Evolutionary conservation across 1,140 invertebrate species (phyloP).

Genomic region (Cepaea nemoralis): DNA sequence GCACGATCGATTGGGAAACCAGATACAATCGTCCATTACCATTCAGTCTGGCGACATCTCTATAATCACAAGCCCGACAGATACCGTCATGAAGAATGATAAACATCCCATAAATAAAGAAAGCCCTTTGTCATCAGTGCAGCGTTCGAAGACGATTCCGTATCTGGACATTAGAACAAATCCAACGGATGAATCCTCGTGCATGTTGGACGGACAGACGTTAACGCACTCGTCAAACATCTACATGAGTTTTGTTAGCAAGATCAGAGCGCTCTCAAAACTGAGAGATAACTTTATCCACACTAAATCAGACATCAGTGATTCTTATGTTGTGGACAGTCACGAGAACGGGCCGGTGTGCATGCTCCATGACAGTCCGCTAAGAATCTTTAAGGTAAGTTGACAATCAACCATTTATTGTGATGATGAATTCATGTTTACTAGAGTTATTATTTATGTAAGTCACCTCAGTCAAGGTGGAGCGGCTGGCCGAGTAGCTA

Average conservation of each 20-base stretch:
- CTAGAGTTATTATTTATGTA: too few relatives aligned
- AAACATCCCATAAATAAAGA: not conserved
- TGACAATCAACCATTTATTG: too few relatives aligned
- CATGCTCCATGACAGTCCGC: not conserved
- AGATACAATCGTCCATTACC: too few relatives aligned
- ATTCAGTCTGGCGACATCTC: not conserved
- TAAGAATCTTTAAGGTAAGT: conserved; percentile 35
- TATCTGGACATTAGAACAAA: not conserved
- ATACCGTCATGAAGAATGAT: not conserved
- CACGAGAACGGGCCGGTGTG: not conserved
- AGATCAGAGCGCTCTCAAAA: not conserved
- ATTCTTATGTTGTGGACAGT: not conserved
- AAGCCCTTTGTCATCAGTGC: not conserved
- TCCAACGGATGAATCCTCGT: not conserved
- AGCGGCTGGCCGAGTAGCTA: too few relatives aligned
- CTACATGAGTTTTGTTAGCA: not conserved
- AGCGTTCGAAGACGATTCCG: not conserved
- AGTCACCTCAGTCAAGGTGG: too few relatives aligned
- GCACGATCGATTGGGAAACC: too few relatives aligned
- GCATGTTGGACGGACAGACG: not conserved
- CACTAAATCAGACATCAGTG: not conserved
- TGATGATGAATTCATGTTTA: too few relatives aligned
- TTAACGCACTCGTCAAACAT: not conserved
- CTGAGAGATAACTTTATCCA: not conserved
- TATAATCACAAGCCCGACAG: not conserved